Base-by-base conservation (phyloP, 2,888 invertebrate species). In the Sphinx pinastri region DNA sequence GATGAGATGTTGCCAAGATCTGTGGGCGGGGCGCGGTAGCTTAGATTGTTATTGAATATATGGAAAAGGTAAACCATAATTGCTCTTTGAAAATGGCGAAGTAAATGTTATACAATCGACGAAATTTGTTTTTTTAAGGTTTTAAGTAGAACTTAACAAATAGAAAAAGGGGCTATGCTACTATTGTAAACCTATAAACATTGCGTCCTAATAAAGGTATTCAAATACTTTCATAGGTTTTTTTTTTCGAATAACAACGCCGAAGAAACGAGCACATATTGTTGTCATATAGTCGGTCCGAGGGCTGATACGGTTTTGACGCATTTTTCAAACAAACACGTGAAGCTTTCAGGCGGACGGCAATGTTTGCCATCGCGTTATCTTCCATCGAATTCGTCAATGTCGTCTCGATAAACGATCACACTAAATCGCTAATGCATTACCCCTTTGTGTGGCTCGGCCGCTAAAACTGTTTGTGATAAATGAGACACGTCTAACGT, bases 401-500 rank as follows among this genome's bases (percentile, higher is more conserved):
- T 83, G 88, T 87, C 88, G 79, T 82, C 76, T 80, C 82, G 83
- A 87, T 87, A 87, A 87, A 86, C 82, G 85, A 81, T 85, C 78
- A 78, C 77, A 79, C 81, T 78, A 82, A 85, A 88, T 86, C 84
- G 78, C 79, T 81, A 81, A 84, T 82, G 80, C 82, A 82, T 88
- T 86, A 87, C 84, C 87, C 84, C 86, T 70, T 88, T 88, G 85
- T 88, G 81, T 85, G 75, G 81, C 79, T 85, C 77, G 80, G 78
- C 82, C 83, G 84, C 83, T 88, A 88, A 89, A 89, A 87, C 86
- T 84, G 49, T 63, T 63, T 76, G 80, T 90, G 88, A 90, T 90
- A 87, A 90, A 91, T 87, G 87, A 89, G 84, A 82, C 82, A 81
- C 81, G 85, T 87, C 87, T 84, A 84, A 86, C 85, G 85, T 80